These are phyloP conservation scores for Synaphobranchus kaupii DNA, from an alignment of 2,797 vertebrate genomes.

Conservation along the genomic window DNA sequence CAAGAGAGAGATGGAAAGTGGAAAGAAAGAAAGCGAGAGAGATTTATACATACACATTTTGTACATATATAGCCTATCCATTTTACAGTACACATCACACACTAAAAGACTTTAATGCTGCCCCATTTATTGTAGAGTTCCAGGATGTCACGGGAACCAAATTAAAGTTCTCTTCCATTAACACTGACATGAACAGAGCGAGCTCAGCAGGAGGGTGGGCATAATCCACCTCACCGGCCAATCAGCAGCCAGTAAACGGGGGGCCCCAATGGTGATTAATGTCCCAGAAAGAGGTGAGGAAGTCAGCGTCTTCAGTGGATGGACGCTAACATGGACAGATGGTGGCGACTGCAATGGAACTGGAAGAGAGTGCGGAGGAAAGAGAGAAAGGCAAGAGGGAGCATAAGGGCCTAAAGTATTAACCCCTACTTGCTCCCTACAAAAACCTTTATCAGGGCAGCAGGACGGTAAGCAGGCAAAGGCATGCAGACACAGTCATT, in stretches of 20 bases:
- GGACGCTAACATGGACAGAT: constrained; percentile 46
- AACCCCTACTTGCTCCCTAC: not conserved
- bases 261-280: constrained; percentile 46
- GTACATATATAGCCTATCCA: not conserved
- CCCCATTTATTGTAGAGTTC: constrained; percentile 17
- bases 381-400: not conserved
- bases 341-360: constrained; percentile 4
- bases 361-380: not conserved
- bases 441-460: not conserved
- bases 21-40: not conserved
- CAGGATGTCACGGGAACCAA: constrained; percentile 47
- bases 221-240: constrained; percentile 54
- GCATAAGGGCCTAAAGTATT: not conserved
- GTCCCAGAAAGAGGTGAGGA: constrained; percentile 40
- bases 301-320: constrained; percentile 35
- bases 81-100: not conserved
- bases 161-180: constrained; percentile 46
- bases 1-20: not conserved
- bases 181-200: constrained; percentile 45
- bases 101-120: not conserved
- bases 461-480: not conserved
- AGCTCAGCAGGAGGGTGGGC: constrained; percentile 45
- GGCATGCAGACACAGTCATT: not conserved
- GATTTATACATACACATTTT: not conserved
- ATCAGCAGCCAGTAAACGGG: constrained; percentile 42